Evolutionary conservation across 2,797 vertebrate genomes (phyloP).

Genomic region (Epinephelus awoara): DNA sequence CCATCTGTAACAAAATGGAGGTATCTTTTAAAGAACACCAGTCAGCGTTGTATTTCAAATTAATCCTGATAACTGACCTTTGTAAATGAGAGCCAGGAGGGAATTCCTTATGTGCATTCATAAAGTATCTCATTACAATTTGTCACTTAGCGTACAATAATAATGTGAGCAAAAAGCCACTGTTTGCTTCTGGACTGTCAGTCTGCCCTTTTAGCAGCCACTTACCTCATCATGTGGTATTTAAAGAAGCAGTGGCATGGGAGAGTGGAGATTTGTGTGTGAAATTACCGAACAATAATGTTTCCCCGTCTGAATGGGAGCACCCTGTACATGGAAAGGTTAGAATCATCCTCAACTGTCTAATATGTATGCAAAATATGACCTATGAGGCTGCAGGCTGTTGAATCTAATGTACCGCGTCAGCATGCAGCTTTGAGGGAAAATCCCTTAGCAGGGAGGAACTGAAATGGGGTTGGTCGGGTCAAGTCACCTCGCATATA

Average conservation of each 20-base stretch:
- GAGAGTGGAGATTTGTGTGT: slow-evolving; percentile 60
- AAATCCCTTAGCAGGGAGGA: slow-evolving; percentile 73
- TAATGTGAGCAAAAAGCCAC: slow-evolving; percentile 33
- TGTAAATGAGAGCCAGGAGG: slow-evolving; percentile 13
- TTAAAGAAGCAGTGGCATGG: slow-evolving; percentile 55
- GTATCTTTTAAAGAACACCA: neutral
- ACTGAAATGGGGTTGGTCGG: slow-evolving; percentile 68
- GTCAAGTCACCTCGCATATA: slow-evolving; percentile 71
- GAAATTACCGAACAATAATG: slow-evolving; percentile 77
- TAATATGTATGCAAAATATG: slow-evolving; percentile 85
- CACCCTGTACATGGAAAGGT: slow-evolving; percentile 78
- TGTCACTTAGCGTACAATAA: slow-evolving; percentile 28
- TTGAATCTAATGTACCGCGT: slow-evolving; percentile 76
- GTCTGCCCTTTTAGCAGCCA: slow-evolving; percentile 68
- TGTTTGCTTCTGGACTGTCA: slow-evolving; percentile 47
- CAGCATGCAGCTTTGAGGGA: slow-evolving; percentile 74
- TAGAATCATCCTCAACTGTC: slow-evolving; percentile 79
- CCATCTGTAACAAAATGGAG: neutral
- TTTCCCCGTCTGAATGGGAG: slow-evolving; percentile 71
- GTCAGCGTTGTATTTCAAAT: slow-evolving; percentile 1
- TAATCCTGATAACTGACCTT: slow-evolving; percentile 35
- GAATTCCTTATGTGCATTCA: slow-evolving; percentile 16
- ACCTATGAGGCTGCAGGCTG: slow-evolving; percentile 81
- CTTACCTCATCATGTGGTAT: slow-evolving; percentile 73
- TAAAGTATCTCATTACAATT: slow-evolving; percentile 44